Evolutionary conservation across 2,888 invertebrate genomes (phyloP).

Genomic region (Sericinus montela): DNA sequence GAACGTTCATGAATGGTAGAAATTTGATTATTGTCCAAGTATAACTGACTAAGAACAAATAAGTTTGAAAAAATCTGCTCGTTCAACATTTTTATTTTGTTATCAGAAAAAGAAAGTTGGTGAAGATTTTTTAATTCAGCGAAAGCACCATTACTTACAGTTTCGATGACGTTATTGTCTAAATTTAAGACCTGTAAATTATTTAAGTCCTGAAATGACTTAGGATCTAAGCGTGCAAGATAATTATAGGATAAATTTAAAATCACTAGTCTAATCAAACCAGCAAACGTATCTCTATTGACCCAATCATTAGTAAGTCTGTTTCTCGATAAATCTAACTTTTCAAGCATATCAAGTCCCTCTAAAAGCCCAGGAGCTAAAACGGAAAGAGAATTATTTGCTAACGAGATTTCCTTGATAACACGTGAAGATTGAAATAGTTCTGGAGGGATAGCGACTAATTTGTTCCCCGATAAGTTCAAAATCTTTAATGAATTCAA

Average conservation of each 20-base stretch:
- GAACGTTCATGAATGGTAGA: slow-evolving; percentile 82
- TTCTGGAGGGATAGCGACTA: slow-evolving; percentile 88
- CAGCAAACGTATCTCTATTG: slow-evolving; percentile 87
- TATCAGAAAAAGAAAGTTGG: slow-evolving; percentile 85
- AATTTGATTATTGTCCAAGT: slow-evolving; percentile 86
- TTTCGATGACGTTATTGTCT: slow-evolving; percentile 85
- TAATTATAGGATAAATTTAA: slow-evolving; percentile 87
- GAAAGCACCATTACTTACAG: slow-evolving; percentile 86
- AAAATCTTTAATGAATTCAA: slow-evolving; percentile 83
- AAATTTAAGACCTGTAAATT: slow-evolving; percentile 87
- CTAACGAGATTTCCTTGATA: slow-evolving; percentile 84
- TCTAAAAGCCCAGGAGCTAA: slow-evolving; percentile 87
- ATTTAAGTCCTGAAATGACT: slow-evolving; percentile 86
- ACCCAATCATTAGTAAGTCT: slow-evolving; percentile 87
- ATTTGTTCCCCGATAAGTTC: slow-evolving; percentile 88
- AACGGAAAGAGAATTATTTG: slow-evolving; percentile 88
- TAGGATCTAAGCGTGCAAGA: slow-evolving; percentile 83
- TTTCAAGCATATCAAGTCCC: slow-evolving; percentile 85
- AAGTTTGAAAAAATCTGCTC: slow-evolving; percentile 85
- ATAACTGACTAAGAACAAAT: slow-evolving; percentile 84
- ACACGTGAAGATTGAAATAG: slow-evolving; percentile 86
- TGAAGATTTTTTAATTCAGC: slow-evolving; percentile 86
- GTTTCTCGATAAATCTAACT: slow-evolving; percentile 86
- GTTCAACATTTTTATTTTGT: slow-evolving; percentile 83
- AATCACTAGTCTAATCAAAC: slow-evolving; percentile 84